Percentiles rank a stretch among this genome's conserved stretches.
These are phyloP conservation scores for Drosophila kurseongensis DNA, from an alignment of 1,140 invertebrate species.

Conservation along the genomic window DNA sequence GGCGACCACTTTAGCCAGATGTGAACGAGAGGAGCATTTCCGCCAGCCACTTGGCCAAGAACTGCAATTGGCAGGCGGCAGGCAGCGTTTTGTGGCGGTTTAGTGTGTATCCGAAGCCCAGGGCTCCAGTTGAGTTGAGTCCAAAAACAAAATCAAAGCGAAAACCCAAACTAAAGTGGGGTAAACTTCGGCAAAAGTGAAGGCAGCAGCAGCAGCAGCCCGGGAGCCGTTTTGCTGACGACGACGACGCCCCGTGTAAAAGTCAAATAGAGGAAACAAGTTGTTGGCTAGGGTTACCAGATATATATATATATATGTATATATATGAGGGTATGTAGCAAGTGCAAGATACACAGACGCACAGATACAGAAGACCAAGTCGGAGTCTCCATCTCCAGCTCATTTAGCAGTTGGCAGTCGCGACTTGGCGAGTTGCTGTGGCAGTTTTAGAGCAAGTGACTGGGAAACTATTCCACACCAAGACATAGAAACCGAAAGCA, in stretches of 20 bases:
- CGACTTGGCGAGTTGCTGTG: slow-evolving; percentile 65
- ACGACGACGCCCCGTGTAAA: slow-evolving; percentile 69
- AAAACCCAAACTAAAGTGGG: slow-evolving; percentile 47
- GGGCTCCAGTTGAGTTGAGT: slow-evolving; percentile 11
- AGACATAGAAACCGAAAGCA: background rate
- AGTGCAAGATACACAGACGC: slow-evolving; percentile 47
- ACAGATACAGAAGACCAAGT: slow-evolving; percentile 33
- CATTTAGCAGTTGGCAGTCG: slow-evolving; percentile 7
- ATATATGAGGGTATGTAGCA: slow-evolving; percentile 51
- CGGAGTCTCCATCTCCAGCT: slow-evolving; percentile 17
- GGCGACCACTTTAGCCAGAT: slow-evolving; percentile 55
- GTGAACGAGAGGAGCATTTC: slow-evolving; percentile 64
- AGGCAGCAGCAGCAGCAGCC: slow-evolving; percentile 22
- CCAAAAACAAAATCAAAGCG: slow-evolving; percentile 36
- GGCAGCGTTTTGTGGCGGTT: slow-evolving; percentile 13
- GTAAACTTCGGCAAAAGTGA: slow-evolving; percentile 43
- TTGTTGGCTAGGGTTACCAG: slow-evolving; percentile 74
- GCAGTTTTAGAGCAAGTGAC: slow-evolving; percentile 69
- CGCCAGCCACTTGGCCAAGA: slow-evolving; percentile 51
- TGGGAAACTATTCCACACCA: slow-evolving; percentile 74
- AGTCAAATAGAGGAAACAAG: slow-evolving; percentile 82
- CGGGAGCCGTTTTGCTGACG: slow-evolving; percentile 35
- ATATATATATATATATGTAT: slow-evolving; percentile 25
- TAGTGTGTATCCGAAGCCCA: slow-evolving; percentile 49
- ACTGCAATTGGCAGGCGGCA: slow-evolving; percentile 39